A percentile compares a stretch with the other conserved stretches of the same genome.
Evolutionary conservation across 2,113 vertebrate genomes (phyloP).

Genomic region (Puffinus mauretanicus): DNA sequence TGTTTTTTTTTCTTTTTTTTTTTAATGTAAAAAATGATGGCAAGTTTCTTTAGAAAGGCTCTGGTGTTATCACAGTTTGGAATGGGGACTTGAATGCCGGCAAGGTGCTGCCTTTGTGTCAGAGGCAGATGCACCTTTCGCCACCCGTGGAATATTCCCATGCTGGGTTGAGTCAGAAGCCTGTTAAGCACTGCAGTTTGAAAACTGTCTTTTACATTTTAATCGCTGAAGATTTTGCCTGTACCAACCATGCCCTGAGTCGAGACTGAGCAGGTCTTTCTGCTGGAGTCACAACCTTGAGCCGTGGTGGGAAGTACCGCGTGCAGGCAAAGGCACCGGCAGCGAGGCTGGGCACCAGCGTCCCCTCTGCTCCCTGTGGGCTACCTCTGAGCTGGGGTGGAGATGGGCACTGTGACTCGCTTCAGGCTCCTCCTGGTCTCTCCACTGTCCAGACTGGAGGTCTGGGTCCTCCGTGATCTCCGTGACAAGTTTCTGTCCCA

Average conservation of each 20-base stretch:
- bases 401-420: neutral
- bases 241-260: neutral
- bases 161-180: neutral
- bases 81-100: neutral
- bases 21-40: neutral
- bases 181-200: neutral
- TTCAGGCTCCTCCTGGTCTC: neutral
- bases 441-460: neutral
- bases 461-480: neutral
- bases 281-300: neutral
- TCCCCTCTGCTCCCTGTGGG: neutral
- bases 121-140: neutral
- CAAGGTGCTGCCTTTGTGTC: neutral
- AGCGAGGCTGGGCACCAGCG: neutral
- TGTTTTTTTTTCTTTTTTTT: neutral
- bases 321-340: fast-evolving
- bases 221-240: neutral
- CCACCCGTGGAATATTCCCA: neutral
- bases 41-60: neutral
- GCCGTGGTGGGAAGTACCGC: fast-evolving
- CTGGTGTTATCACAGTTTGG: neutral
- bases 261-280: neutral
- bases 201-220: neutral
- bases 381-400: neutral
- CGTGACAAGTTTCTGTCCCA: neutral